Evolutionary conservation across 2,888 invertebrate species (phyloP).

Genomic region (Eurois occulta): DNA sequence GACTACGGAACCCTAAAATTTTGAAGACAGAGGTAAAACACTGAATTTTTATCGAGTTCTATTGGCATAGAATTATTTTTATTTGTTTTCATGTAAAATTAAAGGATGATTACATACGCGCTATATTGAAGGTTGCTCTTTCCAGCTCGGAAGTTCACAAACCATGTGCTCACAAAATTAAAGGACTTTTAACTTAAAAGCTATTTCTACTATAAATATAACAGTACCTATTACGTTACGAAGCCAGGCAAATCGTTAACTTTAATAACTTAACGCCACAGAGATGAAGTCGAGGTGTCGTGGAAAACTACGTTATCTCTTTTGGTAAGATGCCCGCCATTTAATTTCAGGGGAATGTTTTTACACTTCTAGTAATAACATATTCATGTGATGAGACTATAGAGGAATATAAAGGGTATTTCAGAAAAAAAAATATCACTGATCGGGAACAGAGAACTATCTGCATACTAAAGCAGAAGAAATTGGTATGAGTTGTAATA

Average conservation of each 20-base stretch:
- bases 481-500: not conserved
- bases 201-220: not conserved
- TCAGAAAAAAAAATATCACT: not conserved
- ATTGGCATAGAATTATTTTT: too few species aligned
- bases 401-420: not conserved
- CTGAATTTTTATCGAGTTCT: not conserved
- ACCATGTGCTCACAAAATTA: conserved; percentile 3
- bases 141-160: not conserved
- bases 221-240: not conserved
- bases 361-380: conserved; percentile 3
- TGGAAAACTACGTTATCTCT: not conserved
- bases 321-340: conserved; percentile 22
- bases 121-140: not conserved
- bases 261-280: conserved; percentile 7
- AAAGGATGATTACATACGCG: not conserved
- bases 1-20: too few species aligned
- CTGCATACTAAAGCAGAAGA: conserved; percentile 7
- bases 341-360: conserved; percentile 17
- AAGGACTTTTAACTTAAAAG: not conserved
- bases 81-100: not conserved
- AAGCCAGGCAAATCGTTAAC: not conserved
- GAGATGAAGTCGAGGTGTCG: conserved; percentile 3
- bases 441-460: conserved; percentile 21
- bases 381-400: not conserved
- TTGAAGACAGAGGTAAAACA: not conserved